Conservation (phyloP, 2,113 vertebrate species). For the Sula dactylatra region DNA sequence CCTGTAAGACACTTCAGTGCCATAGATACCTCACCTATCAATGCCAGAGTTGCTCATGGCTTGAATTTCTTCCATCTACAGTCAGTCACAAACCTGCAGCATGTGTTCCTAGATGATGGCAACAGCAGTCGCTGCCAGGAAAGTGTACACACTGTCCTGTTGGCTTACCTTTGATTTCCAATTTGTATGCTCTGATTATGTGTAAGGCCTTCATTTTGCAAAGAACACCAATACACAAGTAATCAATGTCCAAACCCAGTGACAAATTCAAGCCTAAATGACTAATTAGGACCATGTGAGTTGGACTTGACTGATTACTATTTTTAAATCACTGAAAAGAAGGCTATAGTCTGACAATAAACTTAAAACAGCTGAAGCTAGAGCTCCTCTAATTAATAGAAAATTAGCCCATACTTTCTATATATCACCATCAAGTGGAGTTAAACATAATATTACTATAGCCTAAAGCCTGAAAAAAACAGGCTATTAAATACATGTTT, state of each 20-base stretch:
- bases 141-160: neutral
- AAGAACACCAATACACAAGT: neutral
- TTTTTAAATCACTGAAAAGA: neutral
- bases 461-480: neutral
- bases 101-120: neutral
- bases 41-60: neutral
- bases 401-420: neutral
- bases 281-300: neutral
- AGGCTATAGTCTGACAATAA: neutral
- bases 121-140: neutral
- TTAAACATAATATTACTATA: neutral
- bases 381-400: neutral
- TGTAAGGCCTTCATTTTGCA: neutral
- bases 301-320: neutral
- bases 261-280: neutral
- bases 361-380: neutral
- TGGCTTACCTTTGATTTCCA: neutral
- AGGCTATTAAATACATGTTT: neutral
- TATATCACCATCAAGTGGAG: neutral
- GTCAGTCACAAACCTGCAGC: neutral
- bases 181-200: neutral
- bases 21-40: neutral
- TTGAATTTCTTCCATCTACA: neutral
- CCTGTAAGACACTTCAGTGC: neutral
- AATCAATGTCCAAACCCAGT: neutral